Base-by-base conservation (phyloP, 1,140 invertebrate species). In the Musca vetustissima region DNA sequence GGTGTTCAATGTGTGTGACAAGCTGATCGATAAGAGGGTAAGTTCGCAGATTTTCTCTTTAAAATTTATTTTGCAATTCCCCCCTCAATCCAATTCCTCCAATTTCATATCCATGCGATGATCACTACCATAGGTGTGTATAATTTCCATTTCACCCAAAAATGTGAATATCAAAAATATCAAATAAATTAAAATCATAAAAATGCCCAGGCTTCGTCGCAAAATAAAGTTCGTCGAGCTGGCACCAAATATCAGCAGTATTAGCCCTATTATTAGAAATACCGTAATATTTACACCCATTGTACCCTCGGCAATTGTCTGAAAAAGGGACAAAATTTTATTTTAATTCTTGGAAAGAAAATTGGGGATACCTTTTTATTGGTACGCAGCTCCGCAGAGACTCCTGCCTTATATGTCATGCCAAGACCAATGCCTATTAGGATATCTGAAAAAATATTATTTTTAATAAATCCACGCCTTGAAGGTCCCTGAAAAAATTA, bases 1-100 rank as follows among this genome's bases (percentile, higher is more conserved):
- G 0, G 96, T 96, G 15, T 85, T 97, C 25, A 95, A 92, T 79
- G 93, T 98, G 48, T 98, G 96, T 84, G 94, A 95, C 76, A 89
- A 92, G 79, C 86, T 98, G 8, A 96, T 94, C 71, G 88, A 90
- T 8, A 86, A 91, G 74, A 83, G 89, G 74, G 91, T 90, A 82
- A 87, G 87, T 85, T 66, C 24, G 14, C 49, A 55, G 9, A 67
- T 19, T n/a, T 50, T 4, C n/a, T 57, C 11, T 24, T 24, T 24
- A 11, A 50, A 50, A 19, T 50, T 19, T 50, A 21, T 50, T 50
- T 19, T 6, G 6, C n/a, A 50, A 19, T 50, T 19, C 11, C 49
- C n/a, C 4, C 19, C 11, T 19, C 4, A 50, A 19, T 17, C 19
- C 49, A 50, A 50, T 11, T 50, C n/a, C 19, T 59, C 55, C 15